Evolutionary conservation across 2,888 invertebrate species (phyloP).

Genomic region (Shargacucullia verbasci): DNA sequence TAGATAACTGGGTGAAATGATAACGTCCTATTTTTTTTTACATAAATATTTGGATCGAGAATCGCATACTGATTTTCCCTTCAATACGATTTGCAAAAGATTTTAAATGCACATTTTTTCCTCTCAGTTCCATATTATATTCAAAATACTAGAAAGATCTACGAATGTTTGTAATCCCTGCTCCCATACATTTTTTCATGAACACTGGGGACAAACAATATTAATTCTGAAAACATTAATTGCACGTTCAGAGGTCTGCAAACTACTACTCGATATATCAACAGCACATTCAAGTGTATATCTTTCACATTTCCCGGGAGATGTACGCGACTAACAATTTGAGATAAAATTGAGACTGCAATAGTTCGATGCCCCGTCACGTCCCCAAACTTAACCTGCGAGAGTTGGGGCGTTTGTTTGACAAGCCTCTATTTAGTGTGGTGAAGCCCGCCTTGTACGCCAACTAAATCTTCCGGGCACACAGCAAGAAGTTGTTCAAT

Average conservation of each 20-base stretch:
- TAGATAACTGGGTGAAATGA: too few species aligned
- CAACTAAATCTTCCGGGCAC: constrained; percentile 62
- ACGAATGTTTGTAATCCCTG: too few species aligned
- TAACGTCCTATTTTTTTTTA: too few species aligned
- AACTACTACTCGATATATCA: constrained; percentile 3
- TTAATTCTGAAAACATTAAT: too few species aligned
- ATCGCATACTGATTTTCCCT: too few species aligned
- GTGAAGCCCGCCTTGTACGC: constrained; percentile 36
- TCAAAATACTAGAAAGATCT: too few species aligned
- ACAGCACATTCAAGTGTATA: constrained; percentile 8
- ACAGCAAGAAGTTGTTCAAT: constrained; percentile 43
- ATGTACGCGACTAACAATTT: constrained; percentile 6
- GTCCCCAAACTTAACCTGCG: constrained; percentile 51
- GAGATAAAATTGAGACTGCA: constrained; percentile 41
- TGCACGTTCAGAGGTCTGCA: background rate
- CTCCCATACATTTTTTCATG: too few species aligned
- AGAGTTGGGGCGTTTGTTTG: constrained; percentile 56
- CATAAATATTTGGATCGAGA: too few species aligned
- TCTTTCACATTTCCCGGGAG: constrained; percentile 10
- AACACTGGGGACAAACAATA: too few species aligned
- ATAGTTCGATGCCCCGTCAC: constrained; percentile 48
- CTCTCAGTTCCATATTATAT: too few species aligned
- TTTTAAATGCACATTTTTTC: too few species aligned
- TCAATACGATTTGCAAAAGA: too few species aligned
- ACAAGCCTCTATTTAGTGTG: constrained; percentile 59